Percentiles rank a stretch among this genome's conserved stretches.
These are phyloP conservation scores for Amniataba percoides DNA, from an alignment of 2,797 vertebrate genomes.

Conservation along the genomic window DNA sequence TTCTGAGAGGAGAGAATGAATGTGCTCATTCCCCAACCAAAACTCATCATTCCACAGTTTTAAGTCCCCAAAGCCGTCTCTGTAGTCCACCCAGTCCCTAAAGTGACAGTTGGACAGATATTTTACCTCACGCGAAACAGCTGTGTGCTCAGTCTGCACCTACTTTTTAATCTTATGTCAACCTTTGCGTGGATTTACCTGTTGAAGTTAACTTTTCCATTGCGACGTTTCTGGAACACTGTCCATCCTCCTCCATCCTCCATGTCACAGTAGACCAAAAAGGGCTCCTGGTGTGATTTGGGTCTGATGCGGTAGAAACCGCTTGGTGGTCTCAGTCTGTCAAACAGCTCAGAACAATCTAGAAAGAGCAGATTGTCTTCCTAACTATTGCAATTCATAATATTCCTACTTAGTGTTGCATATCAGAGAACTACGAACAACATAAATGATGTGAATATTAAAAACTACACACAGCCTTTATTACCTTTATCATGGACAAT, in stretches of 20 bases:
- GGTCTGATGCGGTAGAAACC: slow-evolving; percentile 92
- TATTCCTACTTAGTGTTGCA: not conserved
- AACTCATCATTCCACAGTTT: slow-evolving; percentile 91
- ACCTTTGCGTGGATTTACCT: slow-evolving; percentile 78
- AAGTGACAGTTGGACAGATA: slow-evolving; percentile 28
- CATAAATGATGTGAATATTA: too few species aligned
- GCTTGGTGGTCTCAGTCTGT: slow-evolving; percentile 79
- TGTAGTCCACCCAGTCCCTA: slow-evolving; percentile 93
- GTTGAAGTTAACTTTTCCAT: slow-evolving; percentile 91
- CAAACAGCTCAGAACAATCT: slow-evolving; percentile 91
- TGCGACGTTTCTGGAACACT: slow-evolving; percentile 88
- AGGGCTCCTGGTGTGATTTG: slow-evolving; percentile 83
- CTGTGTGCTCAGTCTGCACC: not conserved
- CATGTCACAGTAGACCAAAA: slow-evolving; percentile 93
- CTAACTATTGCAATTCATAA: not conserved
- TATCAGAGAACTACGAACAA: not conserved
- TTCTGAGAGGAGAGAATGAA: slow-evolving; percentile 85
- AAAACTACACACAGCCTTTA: not conserved
- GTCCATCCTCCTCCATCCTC: slow-evolving; percentile 94
- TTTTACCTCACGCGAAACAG: slow-evolving; percentile 1
- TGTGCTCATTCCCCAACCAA: slow-evolving; percentile 93
- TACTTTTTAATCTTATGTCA: not conserved
- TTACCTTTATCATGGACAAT: slow-evolving; percentile 91
- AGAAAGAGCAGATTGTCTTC: not conserved
- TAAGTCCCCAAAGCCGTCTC: slow-evolving; percentile 91